Evolutionary conservation across 2,888 invertebrate genomes (phyloP), one percentile per base, ranked within the genome.

Genomic region (Drosophila mimetica): DNA sequence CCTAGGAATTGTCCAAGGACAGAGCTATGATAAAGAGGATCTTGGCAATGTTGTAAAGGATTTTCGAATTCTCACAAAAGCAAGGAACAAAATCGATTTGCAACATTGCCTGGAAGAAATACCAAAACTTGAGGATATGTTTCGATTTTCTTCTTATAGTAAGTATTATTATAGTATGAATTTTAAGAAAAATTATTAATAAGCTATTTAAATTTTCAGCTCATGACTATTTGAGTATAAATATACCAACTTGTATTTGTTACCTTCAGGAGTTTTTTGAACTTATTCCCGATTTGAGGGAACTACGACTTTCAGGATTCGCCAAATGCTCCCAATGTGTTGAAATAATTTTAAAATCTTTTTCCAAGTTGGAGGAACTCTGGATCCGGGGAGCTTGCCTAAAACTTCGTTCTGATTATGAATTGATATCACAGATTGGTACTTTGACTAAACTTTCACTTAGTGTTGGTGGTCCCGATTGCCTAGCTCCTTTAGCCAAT

Each of bases 311-410:
- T 20, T 34, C 42, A 0, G 60, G 60, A 20, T 60, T 34, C 4
- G 59, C 60, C 60, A 60, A 44, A 5, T 60, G 60, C 14, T 22
- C 60, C 1, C 7, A 16, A 7, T 59, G 34, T 36, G 20, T 60
- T 13, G 7, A 6, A 9, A 28, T 9, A 14, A 60, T 60, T 7
- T 7, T 25, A 5, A 60, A 36, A 42, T 60, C 20, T 14, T 60
- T 59, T 44, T 14, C 59, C 20, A 28, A 44, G 2, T n/a, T 60
- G 13, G 14, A 60, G 0, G 36, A 44, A 5, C 60, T 60, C 4
- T 60, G 42, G 7, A 59, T 60, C 13, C 28, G 60, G 2, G 60
- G 42, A 7, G 11, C 34, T 0, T 20, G 60, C 11, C 42, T 59
- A 0, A 34, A 34, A 4, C 1, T 28, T 13, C 13, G 9, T 1